These are phyloP conservation scores for Erythrolamprus reginae DNA, from an alignment of 2,113 vertebrate genomes.

Conservation along the genomic window DNA sequence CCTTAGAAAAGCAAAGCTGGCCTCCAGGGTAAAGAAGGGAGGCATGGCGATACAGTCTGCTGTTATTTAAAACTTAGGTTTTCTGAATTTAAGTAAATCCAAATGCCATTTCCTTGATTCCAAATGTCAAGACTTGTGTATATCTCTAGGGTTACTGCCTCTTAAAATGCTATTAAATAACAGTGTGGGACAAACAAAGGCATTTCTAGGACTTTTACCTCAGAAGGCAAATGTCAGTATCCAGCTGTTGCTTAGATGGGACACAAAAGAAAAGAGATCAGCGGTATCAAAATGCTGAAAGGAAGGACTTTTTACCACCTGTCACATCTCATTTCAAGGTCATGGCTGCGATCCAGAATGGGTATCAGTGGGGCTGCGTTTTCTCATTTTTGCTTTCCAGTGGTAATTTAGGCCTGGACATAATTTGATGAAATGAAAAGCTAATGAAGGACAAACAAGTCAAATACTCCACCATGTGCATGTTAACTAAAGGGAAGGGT, in stretches of 20 bases:
- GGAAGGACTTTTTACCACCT: conserved; percentile 8
- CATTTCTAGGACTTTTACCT: conserved; percentile 32
- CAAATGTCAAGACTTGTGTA: conserved; percentile 38
- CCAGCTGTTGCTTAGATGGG: conserved; percentile 19
- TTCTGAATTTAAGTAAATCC: conserved; percentile 28
- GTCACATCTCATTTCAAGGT: conserved; percentile 21
- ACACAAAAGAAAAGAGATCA: not conserved
- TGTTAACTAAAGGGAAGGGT: not conserved
- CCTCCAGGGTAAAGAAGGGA: not conserved
- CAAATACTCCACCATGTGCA: not conserved
- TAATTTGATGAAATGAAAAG: not conserved
- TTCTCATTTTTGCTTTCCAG: conserved; percentile 37
- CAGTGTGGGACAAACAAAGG: conserved; percentile 39
- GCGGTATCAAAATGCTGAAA: not conserved
- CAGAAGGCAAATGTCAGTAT: conserved; percentile 23
- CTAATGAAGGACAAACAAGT: not conserved
- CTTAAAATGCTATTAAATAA: conserved; percentile 43
- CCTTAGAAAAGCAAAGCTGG: not conserved
- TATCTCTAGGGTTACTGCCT: conserved; percentile 22
- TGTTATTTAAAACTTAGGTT: conserved; percentile 23
- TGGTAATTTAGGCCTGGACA: not conserved
- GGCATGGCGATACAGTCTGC: not conserved
- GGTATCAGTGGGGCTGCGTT: not conserved
- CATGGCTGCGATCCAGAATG: not conserved
- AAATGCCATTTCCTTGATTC: conserved; percentile 43